Conservation (phyloP, 2,888 invertebrate genomes). For the Sarcophaga rosellei region DNA sequence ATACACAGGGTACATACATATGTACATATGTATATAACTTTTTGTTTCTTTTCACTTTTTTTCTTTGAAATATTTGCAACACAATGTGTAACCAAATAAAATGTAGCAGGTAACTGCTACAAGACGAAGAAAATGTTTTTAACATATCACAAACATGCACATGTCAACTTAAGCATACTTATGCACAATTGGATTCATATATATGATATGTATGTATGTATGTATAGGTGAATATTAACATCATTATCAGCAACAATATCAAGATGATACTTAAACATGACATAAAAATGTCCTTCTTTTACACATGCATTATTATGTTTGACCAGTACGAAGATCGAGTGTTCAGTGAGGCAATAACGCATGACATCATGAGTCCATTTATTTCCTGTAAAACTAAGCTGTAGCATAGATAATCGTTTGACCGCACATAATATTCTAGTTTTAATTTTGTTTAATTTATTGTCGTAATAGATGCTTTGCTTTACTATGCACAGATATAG, state of each 20-base stretch:
- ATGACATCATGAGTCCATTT: no score
- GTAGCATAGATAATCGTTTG: no score
- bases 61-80: constrained; percentile 11
- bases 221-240: not conserved
- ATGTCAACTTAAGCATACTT: constrained; percentile 13
- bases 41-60: not conserved
- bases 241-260: not conserved
- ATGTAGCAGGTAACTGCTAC: constrained; percentile 11
- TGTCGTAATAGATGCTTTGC: no score
- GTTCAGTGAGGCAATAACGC: no score
- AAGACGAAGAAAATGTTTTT: not conserved
- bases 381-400: no score
- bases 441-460: no score
- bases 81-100: not conserved
- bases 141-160: not conserved
- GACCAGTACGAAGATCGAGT: no score
- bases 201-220: not conserved
- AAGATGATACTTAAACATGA: constrained; percentile 36
- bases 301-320: no score
- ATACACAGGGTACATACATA: constrained; percentile 33
- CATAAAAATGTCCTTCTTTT: constrained; percentile 26
- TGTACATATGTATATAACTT: not conserved
- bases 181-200: not conserved
- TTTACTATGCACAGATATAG: no score
- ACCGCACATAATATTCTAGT: no score